Base-by-base conservation (phyloP, 2,797 vertebrate genomes). In the Manis crassicaudata region DNA sequence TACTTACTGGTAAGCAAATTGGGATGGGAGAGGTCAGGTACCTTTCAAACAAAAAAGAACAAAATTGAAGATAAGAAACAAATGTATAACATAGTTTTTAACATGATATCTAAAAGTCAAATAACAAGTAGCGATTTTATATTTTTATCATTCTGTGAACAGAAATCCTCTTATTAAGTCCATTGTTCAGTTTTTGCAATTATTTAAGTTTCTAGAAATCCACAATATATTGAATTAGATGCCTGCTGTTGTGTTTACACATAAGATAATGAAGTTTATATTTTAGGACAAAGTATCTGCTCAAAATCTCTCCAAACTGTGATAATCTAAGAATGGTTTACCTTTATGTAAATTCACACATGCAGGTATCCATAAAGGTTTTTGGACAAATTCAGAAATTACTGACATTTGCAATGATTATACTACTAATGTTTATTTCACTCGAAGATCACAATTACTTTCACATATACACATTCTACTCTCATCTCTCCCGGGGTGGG, bases 1-100 rank as follows among this genome's bases (percentile, higher is more conserved):
- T 16, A 10, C 6, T 86, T 32, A 46, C 54, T 62, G 20, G 4
- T n/a, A 84, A 90, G 62, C 16, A 88, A 52, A 77, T 27, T 52
- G 58, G n/a, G 3, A 18, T 17, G 11, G 65, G 7, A 52, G 58
- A 88, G 43, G 43, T 77, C 58, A 88, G 52, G 60, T 7, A 21
- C 65, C 58, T 88, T 63, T 63, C 40, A 21, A 13, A 46, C 40
- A 62, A 92, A 60, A 93, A 65, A 79, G n/a, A 67, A 60, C 27
- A 87, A 90, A 67, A 58, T 18, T 46, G 90, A 50, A 83, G 23
- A 37, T 72, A 80, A n/a, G 82, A 96, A 94, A n/a, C 40, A 90
- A 92, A 95, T 83, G 91, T 65, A 23, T 86, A 95, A 88, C 70
- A 79, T 62, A 77, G 65, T 63, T 12, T 97, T 23, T 62, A 94